Percentiles rank a stretch among this genome's conserved stretches.
Evolutionary conservation across 2,888 invertebrate genomes (phyloP).

Genomic region (Penaeus monodon): DNA sequence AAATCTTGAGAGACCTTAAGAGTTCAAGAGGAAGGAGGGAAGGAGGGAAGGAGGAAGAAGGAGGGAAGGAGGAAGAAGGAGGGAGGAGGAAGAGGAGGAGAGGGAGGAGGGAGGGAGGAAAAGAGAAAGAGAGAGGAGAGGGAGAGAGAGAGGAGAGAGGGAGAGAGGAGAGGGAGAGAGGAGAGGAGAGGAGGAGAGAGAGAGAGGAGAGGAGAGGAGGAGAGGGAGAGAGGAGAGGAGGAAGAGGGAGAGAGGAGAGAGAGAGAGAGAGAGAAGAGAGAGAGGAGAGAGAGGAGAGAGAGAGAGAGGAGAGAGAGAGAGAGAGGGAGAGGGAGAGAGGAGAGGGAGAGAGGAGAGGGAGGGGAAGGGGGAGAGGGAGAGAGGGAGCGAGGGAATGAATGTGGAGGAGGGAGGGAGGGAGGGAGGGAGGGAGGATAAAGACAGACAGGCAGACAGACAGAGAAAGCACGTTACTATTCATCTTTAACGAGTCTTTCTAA

Average conservation of each 20-base stretch:
- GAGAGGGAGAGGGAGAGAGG: background rate
- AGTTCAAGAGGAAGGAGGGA: background rate
- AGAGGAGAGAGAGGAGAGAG: background rate
- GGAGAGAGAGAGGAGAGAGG: background rate
- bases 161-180: background rate
- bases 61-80: background rate
- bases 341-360: background rate
- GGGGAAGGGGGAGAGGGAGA: background rate
- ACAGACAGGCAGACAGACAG: too few relatives aligned
- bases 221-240: background rate
- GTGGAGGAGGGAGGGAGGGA: background rate
- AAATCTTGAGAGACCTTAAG: background rate
- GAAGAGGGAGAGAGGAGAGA: background rate
- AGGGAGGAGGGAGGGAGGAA: background rate
- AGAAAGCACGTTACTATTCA: too few relatives aligned
- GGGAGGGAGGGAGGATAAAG: too few relatives aligned
- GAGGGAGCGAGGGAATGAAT: background rate
- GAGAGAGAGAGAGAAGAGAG: background rate
- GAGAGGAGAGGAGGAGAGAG: background rate
- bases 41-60: background rate
- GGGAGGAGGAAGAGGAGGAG: background rate
- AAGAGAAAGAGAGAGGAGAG: background rate
- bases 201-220: background rate
- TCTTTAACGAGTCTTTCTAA: too few relatives aligned
- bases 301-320: background rate